Evolutionary conservation across 1,140 invertebrate genomes (phyloP), one percentile per base, ranked within the genome.

Genomic region (Geopemphigus sp.): DNA sequence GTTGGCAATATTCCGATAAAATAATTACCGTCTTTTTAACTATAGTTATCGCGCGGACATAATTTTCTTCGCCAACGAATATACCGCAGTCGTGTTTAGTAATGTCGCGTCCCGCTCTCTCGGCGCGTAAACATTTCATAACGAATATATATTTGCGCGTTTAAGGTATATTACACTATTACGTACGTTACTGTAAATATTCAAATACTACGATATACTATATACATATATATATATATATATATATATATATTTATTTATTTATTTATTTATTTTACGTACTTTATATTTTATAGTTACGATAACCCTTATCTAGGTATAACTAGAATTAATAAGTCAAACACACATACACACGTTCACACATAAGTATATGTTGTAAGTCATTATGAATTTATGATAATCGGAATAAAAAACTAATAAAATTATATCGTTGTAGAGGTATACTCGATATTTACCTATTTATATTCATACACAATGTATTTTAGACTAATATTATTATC

Each of bases 171-270:
- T 3, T 64, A 64, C 17, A 29, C 14, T 63, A 39, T 64, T 11
- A 15, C 10, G 50, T 50, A 50, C n/a, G 66, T 68, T 17, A 68
- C 11, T 68, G 66, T 68, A 68, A 68, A 68, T 68, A 68, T 68
- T 22, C 12, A 47, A 68, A 68, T 68, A 47, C n/a, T 22, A 24
- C 24, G 32, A 68, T 15, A 14, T 22, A 5, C 11, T 45, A 45
- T 5, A 45, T 45, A 11, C 14, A 47, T 39, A 39, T 3, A 6
- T 32, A 64, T 19, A 19, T 66, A 24, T 66, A 47, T 6, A 32
- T 22, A 63, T 50, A 68, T 50, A 47, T 68, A n/a, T 68, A 68
- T 39, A 39, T 39, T 39, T 4, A 39, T 4, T 39, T 39, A 39
- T 8, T 39, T 39, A 39, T 39, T n/a, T 39, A 39, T 39, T 3